Conservation (phyloP, 1,140 invertebrate species). For the Pseudomyrmex flavicornis region DNA sequence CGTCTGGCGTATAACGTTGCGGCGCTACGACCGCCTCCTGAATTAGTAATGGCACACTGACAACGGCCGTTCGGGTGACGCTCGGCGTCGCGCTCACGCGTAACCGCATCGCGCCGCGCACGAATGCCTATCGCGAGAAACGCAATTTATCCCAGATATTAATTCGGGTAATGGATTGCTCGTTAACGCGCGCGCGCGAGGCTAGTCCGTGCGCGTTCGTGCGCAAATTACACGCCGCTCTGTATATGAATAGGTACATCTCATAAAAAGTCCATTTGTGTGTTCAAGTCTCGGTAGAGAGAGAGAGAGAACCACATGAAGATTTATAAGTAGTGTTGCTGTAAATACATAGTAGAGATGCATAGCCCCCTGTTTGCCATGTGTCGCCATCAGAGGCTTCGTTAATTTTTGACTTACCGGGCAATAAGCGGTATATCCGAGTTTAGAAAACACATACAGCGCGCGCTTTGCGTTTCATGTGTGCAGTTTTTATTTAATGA, state of each 20-base stretch:
- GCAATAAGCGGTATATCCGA: neutral
- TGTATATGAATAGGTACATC: slow-evolving; percentile 4
- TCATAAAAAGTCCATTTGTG: slow-evolving; percentile 42
- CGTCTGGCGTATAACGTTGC: slow-evolving; percentile 78
- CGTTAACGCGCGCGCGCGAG: slow-evolving; percentile 60
- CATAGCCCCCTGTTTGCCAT: neutral
- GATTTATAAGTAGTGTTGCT: neutral
- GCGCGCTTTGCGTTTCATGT: neutral
- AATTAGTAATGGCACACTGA: slow-evolving; percentile 79
- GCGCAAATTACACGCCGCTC: neutral
- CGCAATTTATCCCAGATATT: slow-evolving; percentile 78
- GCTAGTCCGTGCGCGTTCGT: neutral
- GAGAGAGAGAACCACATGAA: neutral
- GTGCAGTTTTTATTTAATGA: neutral
- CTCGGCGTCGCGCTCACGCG: slow-evolving; percentile 2
- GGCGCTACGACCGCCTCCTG: slow-evolving; percentile 76
- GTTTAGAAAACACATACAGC: neutral
- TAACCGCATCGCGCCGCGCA: slow-evolving; percentile 7
- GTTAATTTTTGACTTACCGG: slow-evolving; percentile 14
- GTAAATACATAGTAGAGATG: slow-evolving; percentile 11
- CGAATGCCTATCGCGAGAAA: slow-evolving; percentile 71
- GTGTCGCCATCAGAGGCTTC: neutral
- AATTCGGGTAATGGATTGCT: slow-evolving; percentile 78
- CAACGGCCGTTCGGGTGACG: slow-evolving; percentile 67
- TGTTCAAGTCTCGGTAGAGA: neutral